Evolutionary conservation across 2,797 vertebrate species (phyloP).

Genomic region (Sorex maritimensis): DNA sequence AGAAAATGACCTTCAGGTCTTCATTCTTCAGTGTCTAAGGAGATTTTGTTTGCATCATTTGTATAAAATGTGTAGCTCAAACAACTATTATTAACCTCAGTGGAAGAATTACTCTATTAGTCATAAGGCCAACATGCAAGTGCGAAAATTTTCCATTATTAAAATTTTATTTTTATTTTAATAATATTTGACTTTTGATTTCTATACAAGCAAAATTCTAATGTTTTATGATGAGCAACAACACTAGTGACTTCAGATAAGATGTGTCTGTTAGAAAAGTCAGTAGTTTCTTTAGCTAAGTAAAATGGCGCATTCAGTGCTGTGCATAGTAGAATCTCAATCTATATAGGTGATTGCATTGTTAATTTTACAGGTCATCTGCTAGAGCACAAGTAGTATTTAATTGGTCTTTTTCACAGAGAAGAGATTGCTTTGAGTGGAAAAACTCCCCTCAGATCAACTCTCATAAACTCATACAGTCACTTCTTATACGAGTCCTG

Average conservation of each 20-base stretch:
- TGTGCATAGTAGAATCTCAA: conserved; percentile 34
- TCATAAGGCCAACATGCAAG: background rate
- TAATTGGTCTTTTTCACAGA: conserved; percentile 45
- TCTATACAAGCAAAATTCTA: conserved; percentile 55
- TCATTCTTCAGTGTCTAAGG: background rate
- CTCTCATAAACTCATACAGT: conserved; percentile 48
- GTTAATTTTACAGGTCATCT: conserved; percentile 75
- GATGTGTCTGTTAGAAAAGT: conserved; percentile 25
- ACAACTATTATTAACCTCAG: background rate
- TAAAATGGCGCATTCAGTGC: conserved; percentile 45
- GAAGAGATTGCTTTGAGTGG: conserved; percentile 8
- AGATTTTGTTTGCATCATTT: background rate
- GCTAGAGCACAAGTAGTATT: background rate
- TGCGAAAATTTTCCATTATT: background rate
- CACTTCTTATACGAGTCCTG: background rate
- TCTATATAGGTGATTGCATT: conserved; percentile 42
- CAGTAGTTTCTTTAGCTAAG: conserved; percentile 42
- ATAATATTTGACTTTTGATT: conserved; percentile 31
- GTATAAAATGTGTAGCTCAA: background rate
- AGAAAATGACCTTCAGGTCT: background rate
- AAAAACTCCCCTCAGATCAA: background rate
- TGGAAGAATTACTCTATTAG: background rate
- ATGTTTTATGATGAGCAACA: conserved; percentile 36
- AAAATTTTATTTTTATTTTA: background rate
- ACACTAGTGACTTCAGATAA: conserved; percentile 25